phyloP scores from a whole-genome alignment of 2,113 vertebrate species.

The Lamprologus sp. region DNA sequence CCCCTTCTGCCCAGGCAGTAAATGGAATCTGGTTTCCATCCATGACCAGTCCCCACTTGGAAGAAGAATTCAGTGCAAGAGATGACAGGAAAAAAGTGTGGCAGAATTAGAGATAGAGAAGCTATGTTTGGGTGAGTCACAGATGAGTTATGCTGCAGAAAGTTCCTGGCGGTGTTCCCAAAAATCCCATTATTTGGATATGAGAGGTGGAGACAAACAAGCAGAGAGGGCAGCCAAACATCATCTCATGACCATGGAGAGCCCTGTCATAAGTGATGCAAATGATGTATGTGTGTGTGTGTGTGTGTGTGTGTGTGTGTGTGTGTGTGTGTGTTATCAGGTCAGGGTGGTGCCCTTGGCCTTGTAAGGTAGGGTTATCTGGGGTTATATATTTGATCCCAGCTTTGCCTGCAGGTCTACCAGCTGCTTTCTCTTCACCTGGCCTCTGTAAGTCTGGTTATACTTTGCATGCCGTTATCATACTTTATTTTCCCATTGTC shows the following conservation, averaged over 20 bases:
- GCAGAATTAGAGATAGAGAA: conserved; percentile 43
- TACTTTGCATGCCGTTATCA: background rate
- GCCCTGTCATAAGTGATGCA: conserved; percentile 34
- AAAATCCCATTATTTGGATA: conserved; percentile 52
- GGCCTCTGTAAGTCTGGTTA: conserved; percentile 29
- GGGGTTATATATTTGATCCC: conserved; percentile 69
- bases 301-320: background rate
- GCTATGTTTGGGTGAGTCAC: conserved; percentile 44
- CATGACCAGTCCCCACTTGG: background rate
- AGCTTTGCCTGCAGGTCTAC: conserved; percentile 17
- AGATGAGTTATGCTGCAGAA: conserved; percentile 41
- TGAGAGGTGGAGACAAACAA: conserved; percentile 1
- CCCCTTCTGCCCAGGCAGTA: background rate
- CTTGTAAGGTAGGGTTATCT: conserved; percentile 58
- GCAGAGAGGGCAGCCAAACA: conserved; percentile 32
- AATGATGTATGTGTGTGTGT: conserved; percentile 14
- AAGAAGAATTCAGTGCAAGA: conserved; percentile 1
- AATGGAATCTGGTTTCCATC: conserved; percentile 36
- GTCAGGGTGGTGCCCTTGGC: conserved; percentile 58
- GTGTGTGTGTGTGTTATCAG: conserved; percentile 8
- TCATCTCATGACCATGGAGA: background rate
- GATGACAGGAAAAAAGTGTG: conserved; percentile 18
- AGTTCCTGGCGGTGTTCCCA: conserved; percentile 60
- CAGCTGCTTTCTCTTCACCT: conserved; percentile 41
- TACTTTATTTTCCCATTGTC: background rate